These are phyloP conservation scores for Tetraneura akinire DNA, from an alignment of 1,140 invertebrate species.

Conservation along the genomic window DNA sequence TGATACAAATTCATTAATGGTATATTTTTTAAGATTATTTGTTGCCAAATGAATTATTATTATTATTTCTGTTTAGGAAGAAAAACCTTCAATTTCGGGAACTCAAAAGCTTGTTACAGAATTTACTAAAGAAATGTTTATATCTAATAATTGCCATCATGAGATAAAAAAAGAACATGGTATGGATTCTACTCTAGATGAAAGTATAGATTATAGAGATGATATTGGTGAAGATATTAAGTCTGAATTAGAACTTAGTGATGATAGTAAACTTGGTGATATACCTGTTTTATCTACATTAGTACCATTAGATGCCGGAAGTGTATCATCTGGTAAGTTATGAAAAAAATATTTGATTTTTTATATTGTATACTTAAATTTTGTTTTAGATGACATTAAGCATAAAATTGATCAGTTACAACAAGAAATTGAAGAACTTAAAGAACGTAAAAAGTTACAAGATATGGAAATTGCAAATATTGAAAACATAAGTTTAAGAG, in stretches of 20 bases:
- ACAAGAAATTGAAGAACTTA: constrained; percentile 72
- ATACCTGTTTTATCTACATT: constrained; percentile 44
- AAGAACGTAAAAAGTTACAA: constrained; percentile 72
- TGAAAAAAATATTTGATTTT: background rate
- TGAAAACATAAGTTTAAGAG: constrained; percentile 79
- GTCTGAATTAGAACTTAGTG: constrained; percentile 43
- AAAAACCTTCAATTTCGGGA: constrained; percentile 25
- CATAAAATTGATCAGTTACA: constrained; percentile 60
- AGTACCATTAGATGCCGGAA: constrained; percentile 46
- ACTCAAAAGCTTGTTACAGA: constrained; percentile 60
- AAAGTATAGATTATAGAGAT: constrained; percentile 43
- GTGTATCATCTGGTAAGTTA: constrained; percentile 33
- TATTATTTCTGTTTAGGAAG: constrained; percentile 32
- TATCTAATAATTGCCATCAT: constrained; percentile 52
- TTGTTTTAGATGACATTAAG: constrained; percentile 55
- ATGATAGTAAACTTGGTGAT: constrained; percentile 47
- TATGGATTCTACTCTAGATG: constrained; percentile 28
- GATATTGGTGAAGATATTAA: constrained; percentile 41
- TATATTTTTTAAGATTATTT: background rate
- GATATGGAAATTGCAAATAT: constrained; percentile 82
- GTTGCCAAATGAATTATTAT: background rate
- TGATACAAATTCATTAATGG: constrained; percentile 71
- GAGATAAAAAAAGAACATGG: constrained; percentile 28
- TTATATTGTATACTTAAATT: background rate
- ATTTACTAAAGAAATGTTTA: constrained; percentile 65